Conservation (phyloP, 2,113 vertebrate species). For the Semnopithecus entellus region DNA sequence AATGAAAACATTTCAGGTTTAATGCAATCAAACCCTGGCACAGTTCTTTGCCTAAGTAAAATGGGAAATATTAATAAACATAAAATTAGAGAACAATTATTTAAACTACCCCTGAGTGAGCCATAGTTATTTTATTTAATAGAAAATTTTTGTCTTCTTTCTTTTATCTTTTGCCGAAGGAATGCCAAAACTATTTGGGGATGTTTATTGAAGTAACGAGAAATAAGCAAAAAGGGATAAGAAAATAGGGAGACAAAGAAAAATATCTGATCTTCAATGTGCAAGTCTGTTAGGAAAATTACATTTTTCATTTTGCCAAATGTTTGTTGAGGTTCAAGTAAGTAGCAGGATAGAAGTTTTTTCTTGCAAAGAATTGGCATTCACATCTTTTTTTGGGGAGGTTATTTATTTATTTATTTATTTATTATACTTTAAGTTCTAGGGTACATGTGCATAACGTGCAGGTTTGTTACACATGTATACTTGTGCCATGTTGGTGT, state of each 20-base stretch:
- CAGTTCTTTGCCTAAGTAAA: neutral
- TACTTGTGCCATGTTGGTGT: too few species aligned
- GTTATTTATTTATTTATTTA: too few species aligned
- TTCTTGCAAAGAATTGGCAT: neutral
- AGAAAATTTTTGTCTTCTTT: neutral
- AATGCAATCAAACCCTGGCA: slow-evolving; percentile 4
- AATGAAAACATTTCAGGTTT: slow-evolving; percentile 31
- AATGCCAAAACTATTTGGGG: neutral
- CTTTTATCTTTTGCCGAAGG: neutral
- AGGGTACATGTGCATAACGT: too few species aligned
- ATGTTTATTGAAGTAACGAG: neutral
- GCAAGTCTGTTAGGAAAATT: neutral
- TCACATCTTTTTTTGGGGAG: neutral
- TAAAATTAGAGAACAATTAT: neutral
- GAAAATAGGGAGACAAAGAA: neutral
- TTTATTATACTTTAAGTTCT: too few species aligned
- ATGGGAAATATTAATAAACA: slow-evolving; percentile 35
- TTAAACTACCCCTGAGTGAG: neutral
- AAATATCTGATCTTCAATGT: neutral
- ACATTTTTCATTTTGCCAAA: neutral
- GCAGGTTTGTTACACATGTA: too few species aligned
- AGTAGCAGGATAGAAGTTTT: neutral
- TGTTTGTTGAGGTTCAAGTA: slow-evolving; percentile 38
- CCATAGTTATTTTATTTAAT: neutral
- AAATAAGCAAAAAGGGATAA: neutral